Evolutionary conservation across 2,888 invertebrate species (phyloP).

Genomic region (Sphaerophoria taeniata): DNA sequence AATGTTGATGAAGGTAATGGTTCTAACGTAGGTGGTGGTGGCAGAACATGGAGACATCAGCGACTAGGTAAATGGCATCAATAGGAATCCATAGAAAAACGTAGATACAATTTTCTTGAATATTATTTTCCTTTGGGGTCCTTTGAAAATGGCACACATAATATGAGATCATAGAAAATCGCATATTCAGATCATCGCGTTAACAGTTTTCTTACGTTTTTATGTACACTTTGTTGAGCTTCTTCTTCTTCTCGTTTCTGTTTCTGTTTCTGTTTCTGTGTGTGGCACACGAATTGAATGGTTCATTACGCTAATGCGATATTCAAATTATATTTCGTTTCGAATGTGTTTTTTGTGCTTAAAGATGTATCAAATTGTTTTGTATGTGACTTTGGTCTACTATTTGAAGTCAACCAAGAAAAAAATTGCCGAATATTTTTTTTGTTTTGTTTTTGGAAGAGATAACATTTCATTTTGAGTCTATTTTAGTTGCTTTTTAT

Average conservation of each 20-base stretch:
- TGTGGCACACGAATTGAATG: conserved; percentile 78
- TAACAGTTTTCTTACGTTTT: conserved; percentile 36
- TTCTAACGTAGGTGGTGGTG: conserved; percentile 44
- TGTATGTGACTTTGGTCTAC: conserved; percentile 36
- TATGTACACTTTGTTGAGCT: background rate
- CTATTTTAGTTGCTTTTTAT: conserved; percentile 1
- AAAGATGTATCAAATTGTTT: conserved; percentile 39
- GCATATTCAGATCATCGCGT: conserved; percentile 67
- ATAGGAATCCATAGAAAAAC: background rate
- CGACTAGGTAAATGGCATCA: background rate
- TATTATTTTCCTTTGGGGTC: background rate
- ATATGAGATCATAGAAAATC: conserved; percentile 66
- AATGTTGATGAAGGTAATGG: conserved; percentile 54
- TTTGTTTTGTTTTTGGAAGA: background rate
- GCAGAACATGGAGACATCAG: background rate
- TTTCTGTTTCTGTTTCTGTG: background rate
- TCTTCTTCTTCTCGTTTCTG: conserved; percentile 5
- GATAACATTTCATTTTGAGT: background rate
- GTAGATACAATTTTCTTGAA: background rate
- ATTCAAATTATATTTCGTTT: conserved; percentile 79
- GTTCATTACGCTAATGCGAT: conserved; percentile 82
- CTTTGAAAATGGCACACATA: conserved; percentile 20
- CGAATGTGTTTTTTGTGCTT: conserved; percentile 62
- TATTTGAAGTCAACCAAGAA: background rate
- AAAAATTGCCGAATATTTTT: background rate